A percentile compares a stretch with the other conserved stretches of the same genome.
These are phyloP conservation scores for Calameuta filiformis DNA, from an alignment of 2,888 invertebrate genomes.

Conservation along the genomic window DNA sequence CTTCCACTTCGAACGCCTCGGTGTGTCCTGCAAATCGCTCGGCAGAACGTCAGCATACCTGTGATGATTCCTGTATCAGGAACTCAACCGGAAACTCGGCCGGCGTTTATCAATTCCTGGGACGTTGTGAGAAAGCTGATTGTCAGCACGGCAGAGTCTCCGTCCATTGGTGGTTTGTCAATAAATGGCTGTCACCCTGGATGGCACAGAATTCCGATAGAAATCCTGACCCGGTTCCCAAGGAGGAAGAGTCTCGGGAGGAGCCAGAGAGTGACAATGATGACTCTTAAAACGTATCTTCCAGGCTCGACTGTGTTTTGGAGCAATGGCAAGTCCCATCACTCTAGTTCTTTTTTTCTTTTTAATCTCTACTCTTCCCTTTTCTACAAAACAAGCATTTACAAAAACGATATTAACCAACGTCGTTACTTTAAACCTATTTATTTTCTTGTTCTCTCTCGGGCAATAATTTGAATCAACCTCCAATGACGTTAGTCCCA, in stretches of 20 bases:
- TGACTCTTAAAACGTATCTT: conserved; percentile 30
- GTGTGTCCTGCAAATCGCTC: conserved; percentile 66
- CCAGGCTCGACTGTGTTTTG: background rate
- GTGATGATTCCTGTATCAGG: conserved; percentile 66
- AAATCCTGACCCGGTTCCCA: conserved; percentile 33
- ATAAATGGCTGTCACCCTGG: conserved; percentile 76
- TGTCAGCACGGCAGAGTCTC: conserved; percentile 68
- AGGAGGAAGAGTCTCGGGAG: conserved; percentile 47
- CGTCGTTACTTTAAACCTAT: background rate
- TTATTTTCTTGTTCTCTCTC: background rate
- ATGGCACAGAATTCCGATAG: conserved; percentile 57
- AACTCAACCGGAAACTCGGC: conserved; percentile 61
- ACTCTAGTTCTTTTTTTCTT: background rate
- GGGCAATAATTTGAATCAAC: background rate
- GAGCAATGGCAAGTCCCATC: background rate
- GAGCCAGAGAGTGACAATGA: conserved; percentile 56
- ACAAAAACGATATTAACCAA: background rate
- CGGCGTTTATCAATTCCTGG: conserved; percentile 49
- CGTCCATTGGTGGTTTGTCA: conserved; percentile 75
- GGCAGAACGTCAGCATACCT: conserved; percentile 66
- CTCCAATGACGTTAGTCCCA: background rate
- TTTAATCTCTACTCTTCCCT: conserved; percentile 2
- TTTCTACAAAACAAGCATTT: background rate
- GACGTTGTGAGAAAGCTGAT: conserved; percentile 52
- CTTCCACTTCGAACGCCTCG: conserved; percentile 46